These are phyloP conservation scores for Adineta ricciae DNA, from an alignment of 2,888 invertebrate species.

Conservation along the genomic window DNA sequence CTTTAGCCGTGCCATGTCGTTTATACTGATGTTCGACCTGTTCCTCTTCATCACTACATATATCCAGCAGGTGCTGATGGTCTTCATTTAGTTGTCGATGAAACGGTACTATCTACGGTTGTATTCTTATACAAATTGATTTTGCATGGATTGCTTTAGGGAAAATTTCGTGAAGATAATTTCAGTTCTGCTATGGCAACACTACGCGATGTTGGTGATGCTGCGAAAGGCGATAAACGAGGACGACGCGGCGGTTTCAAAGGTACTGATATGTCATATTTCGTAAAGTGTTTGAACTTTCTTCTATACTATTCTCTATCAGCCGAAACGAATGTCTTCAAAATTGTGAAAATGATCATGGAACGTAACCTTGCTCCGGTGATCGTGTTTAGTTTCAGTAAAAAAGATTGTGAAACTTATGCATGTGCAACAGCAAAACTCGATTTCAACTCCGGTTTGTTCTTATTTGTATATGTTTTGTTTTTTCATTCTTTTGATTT, in stretches of 20 bases:
- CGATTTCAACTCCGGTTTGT: conserved; percentile 67
- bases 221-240: conserved; percentile 65
- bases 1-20: conserved; percentile 85
- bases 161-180: conserved; percentile 89
- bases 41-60: conserved; percentile 92
- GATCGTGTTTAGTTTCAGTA: conserved; percentile 96
- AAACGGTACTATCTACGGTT: conserved; percentile 50
- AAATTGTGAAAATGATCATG: conserved; percentile 97
- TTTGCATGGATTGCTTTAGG: conserved; percentile 54
- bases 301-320: no score
- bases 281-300: no score
- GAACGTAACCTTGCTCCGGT: conserved; percentile 92
- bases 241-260: conserved; percentile 66
- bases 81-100: conserved; percentile 88
- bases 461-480: neutral
- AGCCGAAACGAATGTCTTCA: conserved; percentile 71
- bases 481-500: conserved; percentile 34
- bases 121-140: conserved; percentile 48
- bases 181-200: conserved; percentile 93
- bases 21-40: conserved; percentile 92
- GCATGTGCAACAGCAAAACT: conserved; percentile 85
- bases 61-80: conserved; percentile 87
- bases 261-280: conserved; percentile 45
- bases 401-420: conserved; percentile 92
- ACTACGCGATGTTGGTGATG: conserved; percentile 66